Percentiles rank a stretch among this genome's conserved stretches.
phyloP scores from a whole-genome alignment of 1,140 invertebrate genomes.

The Choristoneura fumiferana region DNA sequence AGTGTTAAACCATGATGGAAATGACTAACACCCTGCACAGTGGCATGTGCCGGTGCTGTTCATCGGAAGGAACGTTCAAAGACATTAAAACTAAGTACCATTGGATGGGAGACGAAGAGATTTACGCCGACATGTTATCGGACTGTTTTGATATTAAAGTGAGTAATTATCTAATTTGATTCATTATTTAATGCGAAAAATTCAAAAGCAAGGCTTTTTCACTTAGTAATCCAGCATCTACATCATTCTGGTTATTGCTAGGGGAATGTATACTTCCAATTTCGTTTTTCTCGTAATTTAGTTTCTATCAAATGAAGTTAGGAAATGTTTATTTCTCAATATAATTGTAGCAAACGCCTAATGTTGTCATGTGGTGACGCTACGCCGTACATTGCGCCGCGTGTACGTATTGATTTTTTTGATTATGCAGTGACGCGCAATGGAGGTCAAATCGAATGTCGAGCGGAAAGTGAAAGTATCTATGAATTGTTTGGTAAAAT shows the following conservation, averaged over 20 bases:
- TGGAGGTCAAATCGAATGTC: not conserved
- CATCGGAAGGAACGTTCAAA: conserved; percentile 60
- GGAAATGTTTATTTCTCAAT: conserved; percentile 25
- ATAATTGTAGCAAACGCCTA: too few relatives aligned
- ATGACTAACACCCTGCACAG: conserved; percentile 48
- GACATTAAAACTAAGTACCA: conserved; percentile 52
- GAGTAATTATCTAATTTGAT: conserved; percentile 25
- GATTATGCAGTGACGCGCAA: conserved; percentile 8
- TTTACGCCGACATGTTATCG: conserved; percentile 63
- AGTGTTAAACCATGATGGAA: conserved; percentile 36
- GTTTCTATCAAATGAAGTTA: too few relatives aligned
- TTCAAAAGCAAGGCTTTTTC: conserved; percentile 1
- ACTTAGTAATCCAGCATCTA: too few relatives aligned
- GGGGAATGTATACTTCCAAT: too few relatives aligned
- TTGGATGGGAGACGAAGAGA: conserved; percentile 67
- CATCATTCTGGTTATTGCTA: too few relatives aligned
- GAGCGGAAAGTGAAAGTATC: not conserved
- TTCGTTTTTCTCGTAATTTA: too few relatives aligned
- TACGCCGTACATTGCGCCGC: conserved; percentile 3
- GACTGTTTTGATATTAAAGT: conserved; percentile 67
- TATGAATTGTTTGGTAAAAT: too few relatives aligned
- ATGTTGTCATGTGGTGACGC: too few relatives aligned
- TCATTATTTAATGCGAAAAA: too few relatives aligned
- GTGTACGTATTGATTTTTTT: conserved; percentile 8
- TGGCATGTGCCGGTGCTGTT: conserved; percentile 68